Evolutionary conservation across 1,140 invertebrate species (phyloP), one percentile per base, ranked within the genome.

Genomic region (Nixonia krombeini): DNA sequence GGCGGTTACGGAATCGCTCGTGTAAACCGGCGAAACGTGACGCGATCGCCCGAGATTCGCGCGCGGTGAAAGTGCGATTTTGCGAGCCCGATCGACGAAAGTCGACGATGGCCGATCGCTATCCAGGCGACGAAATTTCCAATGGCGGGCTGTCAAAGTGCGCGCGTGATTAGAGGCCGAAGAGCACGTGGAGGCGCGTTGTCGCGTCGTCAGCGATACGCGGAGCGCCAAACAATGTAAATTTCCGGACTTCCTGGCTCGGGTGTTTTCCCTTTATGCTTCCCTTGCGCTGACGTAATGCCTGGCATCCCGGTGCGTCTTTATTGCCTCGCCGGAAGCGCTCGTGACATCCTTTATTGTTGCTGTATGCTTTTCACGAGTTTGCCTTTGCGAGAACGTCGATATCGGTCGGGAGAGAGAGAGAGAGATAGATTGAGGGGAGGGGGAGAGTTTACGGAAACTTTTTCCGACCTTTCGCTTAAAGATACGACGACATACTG

Each of bases 271-370:
- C 58, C 17, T 63, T 66, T 58, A 47, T 63, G 40, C 26, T 46
- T 65, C 31, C 50, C 40, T 61, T 53, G 28, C 37, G 47, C 42
- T 66, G 42, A 57, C 40, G 56, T 58, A 64, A 67, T 63, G 56
- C 56, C 63, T 59, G 67, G 63, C 63, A 64, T 69, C 44, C 52
- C 51, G 21, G 53, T 56, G 65, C 45, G 58, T 74, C 72, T 74
- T 74, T 74, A 74, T 74, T 74, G 69, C 69, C 41, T 57, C 46
- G 52, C 56, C 62, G 69, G 69, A 72, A 74, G 66, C 61, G 49
- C 58, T 67, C 64, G 53, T 63, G 64, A 71, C 61, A 66, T 74
- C 68, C 59, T 67, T 69, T 72, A 71, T 69, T 66, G 64, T 66
- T 64, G 44, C 51, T 61, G 47, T 58, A 53, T 62, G 51, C 62